Evolutionary conservation across 2,113 vertebrate species (phyloP), one percentile per base, ranked within the genome.

Genomic region (Morone saxatilis): DNA sequence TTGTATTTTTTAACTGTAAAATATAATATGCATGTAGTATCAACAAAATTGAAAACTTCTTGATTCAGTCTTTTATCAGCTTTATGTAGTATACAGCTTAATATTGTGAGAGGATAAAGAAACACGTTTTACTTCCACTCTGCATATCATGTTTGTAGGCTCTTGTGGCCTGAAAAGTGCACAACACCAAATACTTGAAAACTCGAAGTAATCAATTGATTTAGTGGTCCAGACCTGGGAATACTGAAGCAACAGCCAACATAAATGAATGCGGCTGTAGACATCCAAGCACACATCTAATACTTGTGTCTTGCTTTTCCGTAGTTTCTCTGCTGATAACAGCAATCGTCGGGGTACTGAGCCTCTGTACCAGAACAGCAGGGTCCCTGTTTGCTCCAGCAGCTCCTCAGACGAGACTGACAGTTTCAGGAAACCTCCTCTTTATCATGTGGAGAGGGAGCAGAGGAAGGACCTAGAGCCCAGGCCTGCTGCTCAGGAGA

Each of bases 351-450:
- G 0, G 13, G 76, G 16, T 2, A 38, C 11, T 2, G 87, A 91
- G 72, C 88, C 84, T 59, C 53, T 75, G 73, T 69, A 80, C 62
- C 91, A 86, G 78, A 90, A 84, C 77, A 85, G 40, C 57, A 78
- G 12, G 8, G 69, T 40, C 6, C 63, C 38, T 0, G 48, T 68
- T 57, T 87, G 81, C 61, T 71, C 91, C 75, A 95, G 93, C 80
- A 94, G 93, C 88, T 89, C 83, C 9, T 92, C 80, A 2, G 94
- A 94, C 3, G 92, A 95, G 80, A 79, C 80, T 0, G 67, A n/a
- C 3, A 78, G 90, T 78, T 4, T 78, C 70, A 76, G 69, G 74
- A 94, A 87, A 13, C 80, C 90, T 6, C 60, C 91, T 0, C 25
- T 87, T 0, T 10, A 76, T 0, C 88, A 85, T 4, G 69, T 70